Evolutionary conservation across 2,113 vertebrate species (phyloP).

Genomic region (Corythornis cristatus): DNA sequence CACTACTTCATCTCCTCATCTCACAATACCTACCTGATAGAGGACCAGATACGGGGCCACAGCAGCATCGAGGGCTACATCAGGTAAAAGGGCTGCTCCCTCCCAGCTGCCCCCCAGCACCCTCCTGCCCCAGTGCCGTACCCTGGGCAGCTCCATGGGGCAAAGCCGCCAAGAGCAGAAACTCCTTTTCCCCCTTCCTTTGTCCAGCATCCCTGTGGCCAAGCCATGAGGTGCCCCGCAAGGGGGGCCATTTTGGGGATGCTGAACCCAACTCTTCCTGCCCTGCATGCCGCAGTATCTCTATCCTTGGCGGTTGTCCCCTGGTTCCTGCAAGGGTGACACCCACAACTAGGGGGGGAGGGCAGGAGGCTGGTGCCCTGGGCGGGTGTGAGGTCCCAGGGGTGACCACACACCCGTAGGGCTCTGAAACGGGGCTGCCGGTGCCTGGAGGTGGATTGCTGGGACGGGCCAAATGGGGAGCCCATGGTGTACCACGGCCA

Average conservation of each 20-base stretch:
- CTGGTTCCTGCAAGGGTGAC: background rate
- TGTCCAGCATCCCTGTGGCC: background rate
- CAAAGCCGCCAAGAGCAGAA: background rate
- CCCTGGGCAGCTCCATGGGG: background rate
- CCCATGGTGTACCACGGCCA: constrained; percentile 94
- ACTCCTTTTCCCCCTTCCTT: background rate
- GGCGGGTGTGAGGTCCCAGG: background rate
- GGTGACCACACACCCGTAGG: constrained; percentile 47
- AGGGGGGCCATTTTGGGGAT: background rate
- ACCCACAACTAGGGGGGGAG: background rate
- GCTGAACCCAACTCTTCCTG: background rate
- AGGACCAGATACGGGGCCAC: constrained; percentile 91
- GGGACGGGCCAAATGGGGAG: constrained; percentile 91
- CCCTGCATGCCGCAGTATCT: background rate
- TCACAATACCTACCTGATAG: constrained; percentile 95
- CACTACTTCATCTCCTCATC: constrained; percentile 96
- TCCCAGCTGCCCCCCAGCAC: background rate
- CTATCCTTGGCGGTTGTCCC: background rate
- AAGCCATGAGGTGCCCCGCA: background rate
- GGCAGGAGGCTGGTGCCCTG: background rate
- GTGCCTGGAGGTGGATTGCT: constrained; percentile 94
- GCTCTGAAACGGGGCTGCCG: constrained; percentile 92
- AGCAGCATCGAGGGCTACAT: constrained; percentile 97
- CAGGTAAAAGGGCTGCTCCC: constrained; percentile 75
- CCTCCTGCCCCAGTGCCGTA: background rate